phyloP scores from a whole-genome alignment of 2,888 invertebrate genomes.

The Lochmaea crataegi region DNA sequence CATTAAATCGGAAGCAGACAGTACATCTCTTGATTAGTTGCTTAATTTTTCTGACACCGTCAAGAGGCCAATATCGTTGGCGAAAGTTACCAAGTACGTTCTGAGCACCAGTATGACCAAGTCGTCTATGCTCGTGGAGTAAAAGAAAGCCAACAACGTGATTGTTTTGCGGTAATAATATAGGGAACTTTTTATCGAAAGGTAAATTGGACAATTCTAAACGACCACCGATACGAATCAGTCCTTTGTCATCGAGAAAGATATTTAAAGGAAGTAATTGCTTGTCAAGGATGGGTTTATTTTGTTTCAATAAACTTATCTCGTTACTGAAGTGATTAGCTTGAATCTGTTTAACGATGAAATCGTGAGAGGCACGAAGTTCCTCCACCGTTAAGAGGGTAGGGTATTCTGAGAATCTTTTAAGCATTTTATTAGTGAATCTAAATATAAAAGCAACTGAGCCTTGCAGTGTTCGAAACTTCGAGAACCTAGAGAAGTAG shows the following conservation, averaged over 20 bases:
- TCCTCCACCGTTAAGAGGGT: neutral
- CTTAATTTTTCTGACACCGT: slow-evolving; percentile 31
- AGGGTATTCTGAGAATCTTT: neutral
- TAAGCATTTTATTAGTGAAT: neutral
- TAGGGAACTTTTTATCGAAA: slow-evolving; percentile 41
- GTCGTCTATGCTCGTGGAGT: slow-evolving; percentile 12
- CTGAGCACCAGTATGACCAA: slow-evolving; percentile 44
- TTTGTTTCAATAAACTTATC: neutral
- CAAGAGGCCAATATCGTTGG: slow-evolving; percentile 44
- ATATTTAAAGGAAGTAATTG: slow-evolving; percentile 32
- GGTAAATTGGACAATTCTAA: slow-evolving; percentile 29
- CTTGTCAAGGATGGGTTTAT: neutral
- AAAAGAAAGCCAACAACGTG: slow-evolving; percentile 40
- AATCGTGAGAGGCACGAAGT: neutral
- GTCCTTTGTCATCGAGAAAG: slow-evolving; percentile 39
- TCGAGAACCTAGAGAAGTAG: neutral
- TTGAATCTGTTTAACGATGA: slow-evolving; percentile 1
- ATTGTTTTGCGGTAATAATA: slow-evolving; percentile 42
- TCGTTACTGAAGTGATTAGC: neutral
- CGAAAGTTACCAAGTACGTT: slow-evolving; percentile 37
- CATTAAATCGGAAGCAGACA: too few relatives aligned
- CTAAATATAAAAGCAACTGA: neutral
- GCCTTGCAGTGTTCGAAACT: neutral
- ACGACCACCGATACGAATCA: slow-evolving; percentile 44
- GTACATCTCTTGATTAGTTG: neutral